Percentiles rank a stretch among this genome's conserved stretches.
Evolutionary conservation across 2,113 vertebrate genomes (phyloP).

Genomic region (Phalacrocorax aristotelis): DNA sequence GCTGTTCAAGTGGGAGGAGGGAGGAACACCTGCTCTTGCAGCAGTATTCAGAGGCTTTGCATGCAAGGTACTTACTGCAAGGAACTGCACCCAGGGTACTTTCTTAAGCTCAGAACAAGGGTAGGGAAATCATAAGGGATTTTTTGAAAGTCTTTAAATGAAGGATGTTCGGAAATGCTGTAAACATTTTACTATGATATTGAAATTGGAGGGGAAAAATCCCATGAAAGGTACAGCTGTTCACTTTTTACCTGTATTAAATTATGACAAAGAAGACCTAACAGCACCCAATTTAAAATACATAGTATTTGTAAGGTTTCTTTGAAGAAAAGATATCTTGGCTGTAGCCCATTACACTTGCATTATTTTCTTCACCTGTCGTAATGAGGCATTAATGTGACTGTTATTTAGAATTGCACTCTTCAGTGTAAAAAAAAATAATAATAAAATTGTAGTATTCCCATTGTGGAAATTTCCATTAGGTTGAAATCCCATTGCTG

Average conservation of each 20-base stretch:
- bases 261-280: not conserved
- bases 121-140: not conserved
- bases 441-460: not conserved
- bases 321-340: not conserved
- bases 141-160: not conserved
- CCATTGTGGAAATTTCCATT: not conserved
- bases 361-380: not conserved
- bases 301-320: not conserved
- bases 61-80: not conserved
- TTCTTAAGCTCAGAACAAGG: not conserved
- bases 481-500: not conserved
- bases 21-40: conserved; percentile 36
- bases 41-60: not conserved
- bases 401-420: not conserved
- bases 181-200: conserved; percentile 1
- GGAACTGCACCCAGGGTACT: not conserved
- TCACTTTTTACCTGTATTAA: conserved; percentile 7
- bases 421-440: not conserved
- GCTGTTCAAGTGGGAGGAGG: not conserved
- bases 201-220: not conserved
- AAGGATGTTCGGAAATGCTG: conserved; percentile 23
- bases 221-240: not conserved
- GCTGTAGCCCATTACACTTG: not conserved
- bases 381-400: not conserved
- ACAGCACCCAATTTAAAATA: not conserved